A percentile compares a stretch with the other conserved stretches of the same genome.
phyloP scores from a whole-genome alignment of 2,113 vertebrate genomes.

The Perca flavescens region DNA sequence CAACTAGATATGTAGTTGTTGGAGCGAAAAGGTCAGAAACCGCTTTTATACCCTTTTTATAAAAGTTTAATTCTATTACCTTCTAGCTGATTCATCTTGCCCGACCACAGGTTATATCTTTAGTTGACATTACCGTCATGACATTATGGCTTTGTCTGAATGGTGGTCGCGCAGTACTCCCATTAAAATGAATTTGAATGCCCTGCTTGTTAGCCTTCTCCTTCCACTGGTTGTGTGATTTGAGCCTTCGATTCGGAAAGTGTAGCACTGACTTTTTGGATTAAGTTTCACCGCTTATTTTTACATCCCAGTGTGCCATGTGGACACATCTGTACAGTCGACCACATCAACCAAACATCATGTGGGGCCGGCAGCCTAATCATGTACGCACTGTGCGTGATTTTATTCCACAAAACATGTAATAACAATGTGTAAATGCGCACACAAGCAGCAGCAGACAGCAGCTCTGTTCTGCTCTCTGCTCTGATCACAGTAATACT shows the following conservation, averaged over 20 bases:
- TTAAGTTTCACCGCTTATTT: neutral
- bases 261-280: neutral
- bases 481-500: too few species aligned
- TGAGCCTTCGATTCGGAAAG: neutral
- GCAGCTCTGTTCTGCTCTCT: too few species aligned
- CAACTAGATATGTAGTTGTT: neutral
- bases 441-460: too few species aligned
- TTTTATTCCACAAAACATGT: too few species aligned
- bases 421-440: too few species aligned
- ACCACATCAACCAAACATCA: too few species aligned
- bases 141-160: conserved; percentile 30
- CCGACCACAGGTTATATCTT: neutral
- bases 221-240: neutral
- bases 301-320: neutral
- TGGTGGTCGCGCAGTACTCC: neutral
- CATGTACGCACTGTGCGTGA: too few species aligned
- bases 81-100: conserved; percentile 8
- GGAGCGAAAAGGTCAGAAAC: conserved; percentile 2
- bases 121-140: neutral
- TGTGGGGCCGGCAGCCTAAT: too few species aligned
- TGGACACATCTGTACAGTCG: neutral
- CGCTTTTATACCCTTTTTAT: conserved; percentile 14
- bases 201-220: neutral
- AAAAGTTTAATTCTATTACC: conserved; percentile 31
- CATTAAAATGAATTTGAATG: neutral